Base-by-base conservation (phyloP, 2,113 vertebrate genomes). In the Toxotes chatareus region DNA sequence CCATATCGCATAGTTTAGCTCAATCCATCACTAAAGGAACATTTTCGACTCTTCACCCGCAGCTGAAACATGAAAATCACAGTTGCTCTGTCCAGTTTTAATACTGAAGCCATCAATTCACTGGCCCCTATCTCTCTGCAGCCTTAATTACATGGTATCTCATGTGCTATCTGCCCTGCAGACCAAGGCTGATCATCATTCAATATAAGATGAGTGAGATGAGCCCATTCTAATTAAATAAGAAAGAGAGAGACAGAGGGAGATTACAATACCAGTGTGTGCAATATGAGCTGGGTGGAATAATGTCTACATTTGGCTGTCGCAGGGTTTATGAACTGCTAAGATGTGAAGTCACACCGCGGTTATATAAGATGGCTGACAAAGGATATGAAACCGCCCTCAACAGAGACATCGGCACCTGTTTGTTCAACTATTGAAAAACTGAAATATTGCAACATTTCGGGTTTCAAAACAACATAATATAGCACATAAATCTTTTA, bases 61-160 rank as follows among this genome's bases (percentile, higher is more conserved):
- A 79, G 86, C 90, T 83, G 80, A 89, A 86, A 92, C 86, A 82
- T 84, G 80, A 80, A 88, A 86, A 86, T 83, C 66, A 40, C 84
- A 75, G 79, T 82, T 57, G 16, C 57, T 79, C 88, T 73, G 53
- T 86, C 73, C 46, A 31, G 17, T 85, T 91, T 83, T 79, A 83
- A 88, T 88, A 73, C 80, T 60, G 70, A 62, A 63, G 73, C 76
- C 82, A 90, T 87, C 75, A 84, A 85, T 87, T 87, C 74, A 62
- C 69, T 47, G 56, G 27, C 19, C 32, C 19, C 49, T 62, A 34
- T 90, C 77, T 87, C 72, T 74, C 76, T 65, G 7, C 57, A 40
- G 84, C 81, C 70, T 86, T 93, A 92, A 93, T 93, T 90, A 91
- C 73, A 61, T 23, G 64, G n/a, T 89, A 90, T 92, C 88, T 84